Base-by-base conservation (phyloP, 2,113 vertebrate genomes). In the Calyptomena viridis region DNA sequence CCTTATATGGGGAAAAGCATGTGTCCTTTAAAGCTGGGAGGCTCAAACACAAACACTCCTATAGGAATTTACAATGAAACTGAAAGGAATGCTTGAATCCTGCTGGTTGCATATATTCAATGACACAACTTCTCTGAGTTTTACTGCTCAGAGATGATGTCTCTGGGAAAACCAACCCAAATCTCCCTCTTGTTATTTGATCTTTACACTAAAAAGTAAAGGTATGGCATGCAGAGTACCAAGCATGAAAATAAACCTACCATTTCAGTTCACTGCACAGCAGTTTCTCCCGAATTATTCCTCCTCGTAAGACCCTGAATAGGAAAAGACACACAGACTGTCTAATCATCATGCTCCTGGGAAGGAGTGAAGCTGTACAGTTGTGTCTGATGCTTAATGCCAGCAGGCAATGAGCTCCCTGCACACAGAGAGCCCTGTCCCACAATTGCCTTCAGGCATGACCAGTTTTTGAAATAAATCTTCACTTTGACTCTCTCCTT, bases 51-150 rank as follows among this genome's bases (percentile, higher is more conserved):
- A 87, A 87, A 21, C 46, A 73, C 24, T 94, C 50, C 49, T 46
- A n/a, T 58, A 44, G 40, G 69, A 93, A 37, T 89, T 96, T 89
- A 89, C 59, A 97, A 64, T 28, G 25, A 82, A 75, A 74, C 42
- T 35, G 83, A 71, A 90, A 94, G 71, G 33, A 94, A 87, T 2
- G 5, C 50, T 80, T 49, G 87, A 77, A 66, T 89, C 59, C 86
- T 72, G 49, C 62, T 46, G 47, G 27, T 86, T 76, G 55, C 18
- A 4, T 40, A 18, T 68, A 60, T 14, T 35, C 7, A 12, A 58
- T 28, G 46, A 52, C 39, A 71, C 1, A 3, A 22, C 69, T 50
- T 90, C 44, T 22, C 44, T 22, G 16, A 7, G 15, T 79, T 88
- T 88, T 78, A 66, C 62, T 64, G 44, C 74, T 77, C 53, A 74